A percentile compares a stretch with the other conserved stretches of the same genome.
Evolutionary conservation across 2,113 vertebrate species (phyloP).

Genomic region (Cyprinodon variegatus): DNA sequence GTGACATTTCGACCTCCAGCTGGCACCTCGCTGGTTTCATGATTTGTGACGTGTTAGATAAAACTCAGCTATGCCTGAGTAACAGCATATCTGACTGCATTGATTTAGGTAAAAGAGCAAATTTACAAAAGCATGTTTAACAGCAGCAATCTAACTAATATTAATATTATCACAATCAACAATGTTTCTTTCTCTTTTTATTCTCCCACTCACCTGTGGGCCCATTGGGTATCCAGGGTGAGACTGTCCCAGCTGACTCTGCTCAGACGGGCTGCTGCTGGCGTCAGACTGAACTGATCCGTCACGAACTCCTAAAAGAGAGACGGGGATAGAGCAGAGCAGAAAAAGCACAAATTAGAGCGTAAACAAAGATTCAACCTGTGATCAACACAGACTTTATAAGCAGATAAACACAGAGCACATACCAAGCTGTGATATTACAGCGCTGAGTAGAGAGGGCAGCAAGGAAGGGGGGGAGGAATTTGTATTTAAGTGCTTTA

Average conservation of each 20-base stretch:
- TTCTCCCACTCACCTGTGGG: conserved; percentile 86
- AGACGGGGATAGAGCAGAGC: conserved; percentile 24
- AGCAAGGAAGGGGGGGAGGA: conserved; percentile 38
- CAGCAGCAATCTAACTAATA: neutral
- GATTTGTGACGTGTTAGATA: no score
- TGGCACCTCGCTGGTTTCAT: no score
- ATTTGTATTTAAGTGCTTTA: conserved; percentile 85
- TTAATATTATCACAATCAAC: neutral
- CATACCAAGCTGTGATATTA: conserved; percentile 71
- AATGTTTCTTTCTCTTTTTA: neutral
- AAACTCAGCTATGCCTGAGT: no score
- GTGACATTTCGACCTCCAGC: no score
- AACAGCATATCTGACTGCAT: no score
- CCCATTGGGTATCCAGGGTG: conserved; percentile 90
- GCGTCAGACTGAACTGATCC: conserved; percentile 84
- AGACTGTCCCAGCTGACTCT: conserved; percentile 86
- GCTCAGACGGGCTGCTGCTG: conserved; percentile 87
- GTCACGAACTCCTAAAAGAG: conserved; percentile 69
- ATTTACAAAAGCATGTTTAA: neutral
- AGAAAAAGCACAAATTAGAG: conserved; percentile 8
- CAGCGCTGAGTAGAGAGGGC: conserved; percentile 57
- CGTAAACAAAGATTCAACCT: conserved; percentile 16
- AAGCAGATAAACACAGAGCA: conserved; percentile 48
- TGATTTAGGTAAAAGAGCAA: no score
- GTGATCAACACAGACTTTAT: conserved; percentile 26